Percentiles rank a stretch among this genome's conserved stretches.
Conservation (phyloP, 2,797 vertebrate genomes). For the Phoxinus dragarum region DNA sequence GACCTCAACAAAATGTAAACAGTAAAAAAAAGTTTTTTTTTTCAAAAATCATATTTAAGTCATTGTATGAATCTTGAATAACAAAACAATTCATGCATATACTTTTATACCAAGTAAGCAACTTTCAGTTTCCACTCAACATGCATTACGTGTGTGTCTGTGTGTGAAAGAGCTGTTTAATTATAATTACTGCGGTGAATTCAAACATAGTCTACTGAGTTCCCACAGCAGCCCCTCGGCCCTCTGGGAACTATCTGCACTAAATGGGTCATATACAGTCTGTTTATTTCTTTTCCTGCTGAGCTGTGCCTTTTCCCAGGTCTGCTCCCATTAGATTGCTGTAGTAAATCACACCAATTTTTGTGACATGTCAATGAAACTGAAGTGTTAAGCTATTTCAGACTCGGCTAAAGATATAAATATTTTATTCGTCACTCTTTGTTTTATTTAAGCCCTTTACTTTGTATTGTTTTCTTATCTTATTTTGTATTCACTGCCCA, state of each 20-base stretch:
- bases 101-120: background rate
- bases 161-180: constrained; percentile 13
- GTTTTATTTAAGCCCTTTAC: constrained; percentile 21
- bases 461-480: constrained; percentile 37
- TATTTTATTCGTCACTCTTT: background rate
- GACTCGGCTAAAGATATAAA: background rate
- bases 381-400: constrained; percentile 15
- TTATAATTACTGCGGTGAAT: background rate
- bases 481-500: background rate
- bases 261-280: constrained; percentile 53
- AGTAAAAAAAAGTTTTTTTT: background rate
- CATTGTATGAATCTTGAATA: background rate
- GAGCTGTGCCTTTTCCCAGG: constrained; percentile 56
- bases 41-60: background rate
- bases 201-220: constrained; percentile 11
- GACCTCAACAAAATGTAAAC: background rate
- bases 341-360: constrained; percentile 13
- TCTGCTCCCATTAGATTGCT: constrained; percentile 46
- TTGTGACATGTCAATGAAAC: constrained; percentile 8
- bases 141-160: background rate
- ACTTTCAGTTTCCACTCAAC: background rate
- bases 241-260: constrained; percentile 56
- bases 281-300: constrained; percentile 57
- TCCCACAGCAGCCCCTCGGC: constrained; percentile 36
- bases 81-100: background rate